These are phyloP conservation scores for Agrotis clavis DNA, from an alignment of 2,888 invertebrate genomes.

Conservation along the genomic window DNA sequence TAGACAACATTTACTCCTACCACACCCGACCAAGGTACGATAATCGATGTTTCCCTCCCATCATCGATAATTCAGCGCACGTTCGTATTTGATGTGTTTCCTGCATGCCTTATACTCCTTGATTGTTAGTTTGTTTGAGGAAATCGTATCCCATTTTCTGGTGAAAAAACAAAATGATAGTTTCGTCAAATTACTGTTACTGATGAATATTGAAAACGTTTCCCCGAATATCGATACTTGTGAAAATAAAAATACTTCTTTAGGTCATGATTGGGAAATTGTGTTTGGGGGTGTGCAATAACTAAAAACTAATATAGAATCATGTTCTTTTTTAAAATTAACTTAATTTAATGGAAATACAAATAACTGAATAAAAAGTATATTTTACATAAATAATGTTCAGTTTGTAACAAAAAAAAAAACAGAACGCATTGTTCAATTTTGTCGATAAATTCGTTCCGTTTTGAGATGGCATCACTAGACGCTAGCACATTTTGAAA, in stretches of 20 bases:
- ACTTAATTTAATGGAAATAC: conserved; percentile 9
- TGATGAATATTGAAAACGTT: conserved; percentile 46
- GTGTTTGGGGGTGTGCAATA: conserved; percentile 4
- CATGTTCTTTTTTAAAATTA: conserved; percentile 3
- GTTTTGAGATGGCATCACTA: conserved; percentile 10
- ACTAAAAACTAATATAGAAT: conserved; percentile 21
- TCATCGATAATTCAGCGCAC: conserved; percentile 73
- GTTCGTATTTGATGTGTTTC: conserved; percentile 72
- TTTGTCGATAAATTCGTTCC: neutral
- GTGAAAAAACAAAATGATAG: conserved; percentile 25
- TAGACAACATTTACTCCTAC: conserved; percentile 91
- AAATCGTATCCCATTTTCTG: conserved; percentile 27
- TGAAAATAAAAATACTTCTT: conserved; percentile 34
- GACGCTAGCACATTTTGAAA: neutral
- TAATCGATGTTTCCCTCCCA: conserved; percentile 82
- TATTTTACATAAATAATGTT: too few species aligned
- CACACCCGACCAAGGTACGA: conserved; percentile 92
- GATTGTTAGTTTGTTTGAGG: conserved; percentile 56
- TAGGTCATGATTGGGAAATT: conserved; percentile 29
- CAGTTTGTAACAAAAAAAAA: too few species aligned
- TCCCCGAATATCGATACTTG: conserved; percentile 1
- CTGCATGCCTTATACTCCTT: conserved; percentile 69
- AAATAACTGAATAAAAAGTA: neutral
- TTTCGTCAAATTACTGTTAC: conserved; percentile 39
- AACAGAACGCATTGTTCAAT: neutral